Conservation (phyloP, 2,888 invertebrate genomes). For the Rhopalosiphum nymphaeae region DNA sequence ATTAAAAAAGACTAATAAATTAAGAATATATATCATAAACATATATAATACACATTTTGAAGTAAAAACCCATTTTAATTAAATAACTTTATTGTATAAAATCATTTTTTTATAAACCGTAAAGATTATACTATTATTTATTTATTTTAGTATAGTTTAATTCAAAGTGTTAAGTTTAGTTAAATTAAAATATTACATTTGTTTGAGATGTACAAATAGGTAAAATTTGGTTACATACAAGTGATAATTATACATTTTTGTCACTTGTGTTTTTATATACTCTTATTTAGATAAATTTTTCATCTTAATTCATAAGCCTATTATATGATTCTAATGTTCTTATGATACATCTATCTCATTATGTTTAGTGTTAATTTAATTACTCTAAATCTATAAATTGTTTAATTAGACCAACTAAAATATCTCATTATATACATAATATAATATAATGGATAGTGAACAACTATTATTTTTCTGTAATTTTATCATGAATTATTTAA, state of each 20-base stretch:
- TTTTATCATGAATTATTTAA: conserved; percentile 24
- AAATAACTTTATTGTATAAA: conserved; percentile 28
- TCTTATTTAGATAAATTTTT: conserved; percentile 9
- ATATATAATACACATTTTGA: not conserved
- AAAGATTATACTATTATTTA: not conserved
- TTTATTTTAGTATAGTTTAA: conserved; percentile 32
- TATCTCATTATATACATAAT: not conserved
- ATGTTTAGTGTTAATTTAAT: conserved; percentile 34
- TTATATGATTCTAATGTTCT: conserved; percentile 2
- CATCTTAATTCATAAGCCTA: conserved; percentile 5
- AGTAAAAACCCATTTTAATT: not conserved
- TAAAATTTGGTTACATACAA: not conserved
- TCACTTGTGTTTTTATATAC: not conserved
- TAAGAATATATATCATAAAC: conserved; percentile 36
- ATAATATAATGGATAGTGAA: not conserved
- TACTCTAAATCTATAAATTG: not conserved
- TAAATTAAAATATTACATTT: not conserved
- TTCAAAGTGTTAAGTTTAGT: conserved; percentile 13
- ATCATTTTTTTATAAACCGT: not conserved
- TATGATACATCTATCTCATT: conserved; percentile 23
- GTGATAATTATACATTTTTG: not conserved
- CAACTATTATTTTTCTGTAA: not conserved
- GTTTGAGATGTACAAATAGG: not conserved
- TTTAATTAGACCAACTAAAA: not conserved
- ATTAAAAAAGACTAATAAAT: conserved; percentile 40